Evolutionary conservation across 23 tunicate genomes (phyloP).

Genomic region (Phallusia fumigata): DNA sequence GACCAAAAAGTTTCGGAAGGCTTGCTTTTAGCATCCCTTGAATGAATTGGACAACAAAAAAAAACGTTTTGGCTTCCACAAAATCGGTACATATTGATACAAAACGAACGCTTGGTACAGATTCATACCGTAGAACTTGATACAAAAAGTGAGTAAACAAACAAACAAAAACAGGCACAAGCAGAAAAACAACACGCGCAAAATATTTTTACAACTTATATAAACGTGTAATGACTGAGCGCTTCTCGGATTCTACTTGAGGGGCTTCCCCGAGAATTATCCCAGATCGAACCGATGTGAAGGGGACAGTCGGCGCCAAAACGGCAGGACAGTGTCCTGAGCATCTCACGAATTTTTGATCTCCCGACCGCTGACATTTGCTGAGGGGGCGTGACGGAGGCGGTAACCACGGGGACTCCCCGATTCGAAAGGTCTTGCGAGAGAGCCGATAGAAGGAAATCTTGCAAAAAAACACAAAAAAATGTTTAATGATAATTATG

Average conservation of each 20-base stretch:
- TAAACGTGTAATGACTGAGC: conserved; percentile 10
- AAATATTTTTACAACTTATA: background rate
- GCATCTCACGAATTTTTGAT: conserved; percentile 23
- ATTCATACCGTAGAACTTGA: background rate
- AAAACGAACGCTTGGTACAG: too few relatives aligned
- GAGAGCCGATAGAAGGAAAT: conserved; percentile 20
- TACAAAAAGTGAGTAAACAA: background rate
- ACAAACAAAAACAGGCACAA: background rate
- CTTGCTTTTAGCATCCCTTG: too few relatives aligned
- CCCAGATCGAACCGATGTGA: conserved; percentile 68
- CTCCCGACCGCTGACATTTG: conserved; percentile 15
- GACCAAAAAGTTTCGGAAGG: too few relatives aligned
- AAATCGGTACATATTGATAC: too few relatives aligned
- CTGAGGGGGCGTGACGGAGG: conserved; percentile 26
- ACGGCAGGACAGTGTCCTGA: conserved; percentile 37
- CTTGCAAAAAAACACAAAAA: conserved; percentile 22
- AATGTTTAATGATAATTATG: too few relatives aligned
- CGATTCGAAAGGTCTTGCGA: conserved; percentile 5
- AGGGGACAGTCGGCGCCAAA: conserved; percentile 21
- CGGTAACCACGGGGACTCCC: conserved; percentile 37
- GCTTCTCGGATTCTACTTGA: conserved; percentile 52
- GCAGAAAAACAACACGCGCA: background rate
- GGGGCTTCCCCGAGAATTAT: conserved; percentile 31
- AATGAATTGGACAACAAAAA: too few relatives aligned
- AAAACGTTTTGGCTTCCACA: too few relatives aligned